A percentile compares a stretch with the other conserved stretches of the same genome.
Evolutionary conservation across 2,113 vertebrate species (phyloP).

Genomic region (Meleagris gallopavo): DNA sequence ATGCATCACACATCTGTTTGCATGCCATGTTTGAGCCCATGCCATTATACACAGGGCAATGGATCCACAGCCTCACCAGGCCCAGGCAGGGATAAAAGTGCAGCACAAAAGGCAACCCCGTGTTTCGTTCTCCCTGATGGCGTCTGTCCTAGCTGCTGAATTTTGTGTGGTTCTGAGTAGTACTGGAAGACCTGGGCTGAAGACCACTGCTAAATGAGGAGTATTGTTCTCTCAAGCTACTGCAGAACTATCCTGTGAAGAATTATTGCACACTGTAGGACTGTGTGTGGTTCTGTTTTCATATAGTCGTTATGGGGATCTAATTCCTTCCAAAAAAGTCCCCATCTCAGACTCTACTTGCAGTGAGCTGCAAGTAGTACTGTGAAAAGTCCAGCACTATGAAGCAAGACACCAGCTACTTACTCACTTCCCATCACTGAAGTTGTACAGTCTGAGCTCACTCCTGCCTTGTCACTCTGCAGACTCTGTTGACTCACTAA

Average conservation of each 20-base stretch:
- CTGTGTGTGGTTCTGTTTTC: not conserved
- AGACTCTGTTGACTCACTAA: not conserved
- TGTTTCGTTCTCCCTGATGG: not conserved
- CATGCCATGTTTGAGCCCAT: not conserved
- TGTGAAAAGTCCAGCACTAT: not conserved
- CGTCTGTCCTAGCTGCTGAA: not conserved
- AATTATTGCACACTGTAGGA: not conserved
- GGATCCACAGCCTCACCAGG: not conserved
- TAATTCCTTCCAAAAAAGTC: not conserved
- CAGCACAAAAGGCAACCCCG: not conserved
- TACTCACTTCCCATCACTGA: not conserved
- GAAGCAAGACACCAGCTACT: not conserved
- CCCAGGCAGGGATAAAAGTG: not conserved
- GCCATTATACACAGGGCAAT: fast-evolving
- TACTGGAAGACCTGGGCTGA: not conserved
- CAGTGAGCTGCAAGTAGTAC: not conserved
- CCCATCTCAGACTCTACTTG: not conserved
- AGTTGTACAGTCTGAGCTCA: not conserved
- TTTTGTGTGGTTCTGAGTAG: not conserved
- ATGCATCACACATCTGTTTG: fast-evolving
- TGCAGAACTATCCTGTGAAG: not conserved
- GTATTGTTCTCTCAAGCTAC: not conserved
- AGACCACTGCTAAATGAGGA: not conserved
- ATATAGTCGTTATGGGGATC: not conserved
- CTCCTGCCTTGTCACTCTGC: not conserved